Conservation (phyloP, 2,888 invertebrate species). For the Augiades crinisus region DNA sequence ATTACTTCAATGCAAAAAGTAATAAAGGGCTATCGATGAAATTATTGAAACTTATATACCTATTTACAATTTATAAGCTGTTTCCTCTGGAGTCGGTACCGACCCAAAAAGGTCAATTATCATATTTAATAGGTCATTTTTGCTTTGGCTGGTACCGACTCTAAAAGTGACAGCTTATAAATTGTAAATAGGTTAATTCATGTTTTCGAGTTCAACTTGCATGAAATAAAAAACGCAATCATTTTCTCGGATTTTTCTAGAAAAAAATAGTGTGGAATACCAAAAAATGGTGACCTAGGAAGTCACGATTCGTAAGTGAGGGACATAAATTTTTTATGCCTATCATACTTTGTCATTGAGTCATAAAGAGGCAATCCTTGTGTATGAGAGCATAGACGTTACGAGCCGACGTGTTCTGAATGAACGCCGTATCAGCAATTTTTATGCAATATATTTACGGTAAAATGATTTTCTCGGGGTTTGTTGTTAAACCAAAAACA, state of each 20-base stretch:
- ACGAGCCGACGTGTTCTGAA: constrained; percentile 57
- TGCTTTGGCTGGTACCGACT: too few relatives aligned
- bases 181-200: too few relatives aligned
- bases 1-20: too few relatives aligned
- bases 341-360: constrained; percentile 58
- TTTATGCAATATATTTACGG: not conserved
- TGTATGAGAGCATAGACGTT: constrained; percentile 55
- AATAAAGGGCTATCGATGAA: too few relatives aligned
- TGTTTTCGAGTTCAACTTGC: too few relatives aligned
- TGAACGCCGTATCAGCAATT: constrained; percentile 37
- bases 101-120: too few relatives aligned
- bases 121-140: too few relatives aligned
- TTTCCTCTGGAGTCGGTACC: too few relatives aligned
- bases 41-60: too few relatives aligned
- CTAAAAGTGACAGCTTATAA: too few relatives aligned
- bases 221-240: not conserved
- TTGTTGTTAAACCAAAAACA: not conserved
- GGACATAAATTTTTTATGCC: constrained; percentile 69
- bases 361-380: constrained; percentile 69
- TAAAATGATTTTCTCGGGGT: not conserved
- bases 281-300: constrained; percentile 56
- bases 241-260: not conserved
- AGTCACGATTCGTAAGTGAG: constrained; percentile 67
- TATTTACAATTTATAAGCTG: too few relatives aligned
- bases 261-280: constrained; percentile 45